A percentile compares a stretch with the other conserved stretches of the same genome.
Evolutionary conservation across 64 coral and sea anemone genomes (phyloP).

Genomic region (Platygyra sinensis): DNA sequence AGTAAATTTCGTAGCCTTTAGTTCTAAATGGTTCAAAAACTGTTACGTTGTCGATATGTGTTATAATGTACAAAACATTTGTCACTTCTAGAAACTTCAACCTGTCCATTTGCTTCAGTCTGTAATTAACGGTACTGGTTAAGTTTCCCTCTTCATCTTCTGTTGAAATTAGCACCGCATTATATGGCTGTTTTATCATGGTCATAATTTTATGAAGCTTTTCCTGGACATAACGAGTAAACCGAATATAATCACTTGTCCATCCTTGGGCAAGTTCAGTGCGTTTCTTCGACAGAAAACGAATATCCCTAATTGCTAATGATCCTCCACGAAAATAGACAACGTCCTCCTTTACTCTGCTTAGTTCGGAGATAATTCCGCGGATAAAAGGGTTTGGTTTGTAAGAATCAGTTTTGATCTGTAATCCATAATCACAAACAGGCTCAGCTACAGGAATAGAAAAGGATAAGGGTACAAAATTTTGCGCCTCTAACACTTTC

Average conservation of each 20-base stretch:
- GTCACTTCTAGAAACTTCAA: conserved; percentile 63
- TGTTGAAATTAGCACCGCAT: conserved; percentile 63
- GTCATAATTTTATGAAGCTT: conserved; percentile 43
- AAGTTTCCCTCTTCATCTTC: conserved; percentile 14
- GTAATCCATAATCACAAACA: conserved; percentile 57
- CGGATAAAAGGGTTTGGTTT: conserved; percentile 51
- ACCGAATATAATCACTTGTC: conserved; percentile 60
- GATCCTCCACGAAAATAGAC: conserved; percentile 75
- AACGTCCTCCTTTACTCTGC: conserved; percentile 46
- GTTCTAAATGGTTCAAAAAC: conserved; percentile 26
- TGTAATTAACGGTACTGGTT: conserved; percentile 54
- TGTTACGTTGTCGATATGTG: conserved; percentile 40
- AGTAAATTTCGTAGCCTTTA: conserved; percentile 70
- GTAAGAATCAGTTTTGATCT: conserved; percentile 31
- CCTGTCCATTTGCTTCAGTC: conserved; percentile 83
- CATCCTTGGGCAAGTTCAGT: conserved; percentile 56
- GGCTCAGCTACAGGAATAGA: conserved; percentile 16
- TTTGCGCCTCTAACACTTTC: conserved; percentile 68
- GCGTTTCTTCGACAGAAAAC: conserved; percentile 73
- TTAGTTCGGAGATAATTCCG: conserved; percentile 70
- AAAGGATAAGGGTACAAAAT: conserved; percentile 17
- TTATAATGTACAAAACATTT: conserved; percentile 62
- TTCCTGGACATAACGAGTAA: conserved; percentile 61
- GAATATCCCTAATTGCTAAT: conserved; percentile 55
- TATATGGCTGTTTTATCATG: conserved; percentile 71